Base-by-base conservation (phyloP, 2,888 invertebrate genomes). In the Polydrusus cervinus region DNA sequence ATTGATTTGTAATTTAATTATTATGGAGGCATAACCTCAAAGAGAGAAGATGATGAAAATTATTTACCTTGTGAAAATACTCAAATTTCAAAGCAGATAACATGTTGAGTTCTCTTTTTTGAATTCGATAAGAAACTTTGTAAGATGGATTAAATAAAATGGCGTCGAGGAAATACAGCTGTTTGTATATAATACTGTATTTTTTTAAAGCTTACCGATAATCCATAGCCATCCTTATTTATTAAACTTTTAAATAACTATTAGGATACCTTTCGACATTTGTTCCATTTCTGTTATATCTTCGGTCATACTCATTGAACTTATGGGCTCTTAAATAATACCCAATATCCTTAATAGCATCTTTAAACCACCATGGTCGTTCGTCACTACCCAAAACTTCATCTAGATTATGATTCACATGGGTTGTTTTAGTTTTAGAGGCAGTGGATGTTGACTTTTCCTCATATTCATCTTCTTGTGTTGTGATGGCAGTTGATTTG, bases 261-360 rank as follows among this genome's bases (percentile, higher is more conserved):
- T 47, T 16, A 47, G 30, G 57, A 55, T 70, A 81, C 79, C 82
- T 82, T 25, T 80, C 77, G 11, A 84, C 85, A 25, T 75, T 78
- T 13, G 72, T 68, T 1, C 78, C 76, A 65, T 80, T 75, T 3
- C 78, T 79, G 69, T 84, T 81, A 80, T 88, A 87, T 82, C 88
- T 86, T 69, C 89, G 87, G 84, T 92, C 92, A 85, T 89, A 91
- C 81, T 91, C 91, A 80, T 90, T 90, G 82, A 92, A 92, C 86
- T 92, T 92, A 81, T 92, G 89, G 45, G 89, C 87, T 60, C 92
- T 87, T 73, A 92, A 85, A 81, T 89, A 91, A 84, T 91, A 91
- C 0, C 90, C 91, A 53, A 92, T 88, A 79, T 91, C 90, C 79
- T 87, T 87, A 68, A 92, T 82, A 7, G 89, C 89, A 40, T 85